Evolutionary conservation across 2,888 invertebrate genomes (phyloP).

Genomic region (Parelbella ahira): DNA sequence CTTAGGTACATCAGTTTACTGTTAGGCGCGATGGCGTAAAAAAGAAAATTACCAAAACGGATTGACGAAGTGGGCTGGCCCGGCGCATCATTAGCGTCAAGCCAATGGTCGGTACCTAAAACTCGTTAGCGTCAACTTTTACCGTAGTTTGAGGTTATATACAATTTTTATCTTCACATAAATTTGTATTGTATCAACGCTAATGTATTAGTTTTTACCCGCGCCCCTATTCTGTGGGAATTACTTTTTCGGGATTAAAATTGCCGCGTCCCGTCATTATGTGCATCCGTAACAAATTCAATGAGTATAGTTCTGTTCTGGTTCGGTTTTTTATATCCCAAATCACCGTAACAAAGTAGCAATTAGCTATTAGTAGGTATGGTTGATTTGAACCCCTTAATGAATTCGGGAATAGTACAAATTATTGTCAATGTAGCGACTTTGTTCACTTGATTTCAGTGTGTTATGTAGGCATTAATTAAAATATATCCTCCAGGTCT

Average conservation of each 20-base stretch:
- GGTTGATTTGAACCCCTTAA: no score
- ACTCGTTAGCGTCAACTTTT: constrained; percentile 78
- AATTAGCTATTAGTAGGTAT: no score
- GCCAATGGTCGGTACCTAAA: constrained; percentile 79
- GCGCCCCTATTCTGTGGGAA: constrained; percentile 17
- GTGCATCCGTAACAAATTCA: not conserved
- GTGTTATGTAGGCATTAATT: not conserved
- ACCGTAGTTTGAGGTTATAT: constrained; percentile 67
- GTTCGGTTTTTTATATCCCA: not conserved
- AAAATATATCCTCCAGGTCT: no score
- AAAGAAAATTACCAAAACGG: constrained; percentile 69
- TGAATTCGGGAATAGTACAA: no score
- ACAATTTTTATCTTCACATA: constrained; percentile 18
- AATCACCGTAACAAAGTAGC: no score
- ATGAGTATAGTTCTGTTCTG: constrained; percentile 4
- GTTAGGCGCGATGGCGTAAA: constrained; percentile 52
- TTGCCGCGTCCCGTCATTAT: not conserved
- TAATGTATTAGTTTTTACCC: constrained; percentile 25
- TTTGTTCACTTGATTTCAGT: no score
- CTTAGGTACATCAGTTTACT: constrained; percentile 24
- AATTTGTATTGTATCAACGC: constrained; percentile 20
- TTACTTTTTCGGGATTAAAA: constrained; percentile 3
- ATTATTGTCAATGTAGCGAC: no score
- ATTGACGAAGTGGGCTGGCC: constrained; percentile 71
- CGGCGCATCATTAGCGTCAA: constrained; percentile 66